A percentile compares a stretch with the other conserved stretches of the same genome.
These are phyloP conservation scores for Sphaerophoria taeniata DNA, from an alignment of 2,888 invertebrate species.

Conservation along the genomic window DNA sequence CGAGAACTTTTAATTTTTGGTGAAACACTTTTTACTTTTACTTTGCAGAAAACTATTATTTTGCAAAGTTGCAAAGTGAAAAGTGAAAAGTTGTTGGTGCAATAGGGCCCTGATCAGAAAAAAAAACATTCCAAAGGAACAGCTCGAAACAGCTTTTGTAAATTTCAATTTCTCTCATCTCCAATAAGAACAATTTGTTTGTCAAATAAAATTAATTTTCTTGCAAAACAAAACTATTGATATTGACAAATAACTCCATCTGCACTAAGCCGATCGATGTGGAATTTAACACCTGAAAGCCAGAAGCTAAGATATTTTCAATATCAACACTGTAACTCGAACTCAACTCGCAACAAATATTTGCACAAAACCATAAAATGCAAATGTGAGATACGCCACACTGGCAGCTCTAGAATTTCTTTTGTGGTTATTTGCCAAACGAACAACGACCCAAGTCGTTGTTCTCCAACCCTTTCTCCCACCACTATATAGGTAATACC, in stretches of 20 bases:
- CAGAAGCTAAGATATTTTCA: slow-evolving; percentile 36
- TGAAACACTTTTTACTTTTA: too few species aligned
- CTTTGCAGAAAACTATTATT: too few species aligned
- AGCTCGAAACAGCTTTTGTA: too few species aligned
- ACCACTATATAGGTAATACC: neutral
- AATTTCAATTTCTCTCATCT: neutral
- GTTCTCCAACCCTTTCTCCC: slow-evolving; percentile 17
- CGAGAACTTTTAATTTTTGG: too few species aligned
- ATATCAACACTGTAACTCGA: slow-evolving; percentile 18
- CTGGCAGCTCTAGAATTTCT: slow-evolving; percentile 68
- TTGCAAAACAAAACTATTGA: slow-evolving; percentile 16
- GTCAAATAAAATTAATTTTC: slow-evolving; percentile 52
- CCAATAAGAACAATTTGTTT: neutral
- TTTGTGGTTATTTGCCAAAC: slow-evolving; percentile 67
- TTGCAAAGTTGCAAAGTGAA: too few species aligned
- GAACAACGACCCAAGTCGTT: slow-evolving; percentile 30
- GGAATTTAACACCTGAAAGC: slow-evolving; percentile 72
- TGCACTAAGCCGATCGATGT: slow-evolving; percentile 48
- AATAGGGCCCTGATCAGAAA: too few species aligned
- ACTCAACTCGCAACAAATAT: slow-evolving; percentile 58
- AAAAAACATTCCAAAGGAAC: too few species aligned
- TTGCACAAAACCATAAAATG: slow-evolving; percentile 73
- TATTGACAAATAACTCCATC: neutral
- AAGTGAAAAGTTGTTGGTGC: too few species aligned
- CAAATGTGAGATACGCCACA: slow-evolving; percentile 70